Evolutionary conservation across 2,888 invertebrate genomes (phyloP), one percentile per base, ranked within the genome.

Genomic region (Portevinia maculata): DNA sequence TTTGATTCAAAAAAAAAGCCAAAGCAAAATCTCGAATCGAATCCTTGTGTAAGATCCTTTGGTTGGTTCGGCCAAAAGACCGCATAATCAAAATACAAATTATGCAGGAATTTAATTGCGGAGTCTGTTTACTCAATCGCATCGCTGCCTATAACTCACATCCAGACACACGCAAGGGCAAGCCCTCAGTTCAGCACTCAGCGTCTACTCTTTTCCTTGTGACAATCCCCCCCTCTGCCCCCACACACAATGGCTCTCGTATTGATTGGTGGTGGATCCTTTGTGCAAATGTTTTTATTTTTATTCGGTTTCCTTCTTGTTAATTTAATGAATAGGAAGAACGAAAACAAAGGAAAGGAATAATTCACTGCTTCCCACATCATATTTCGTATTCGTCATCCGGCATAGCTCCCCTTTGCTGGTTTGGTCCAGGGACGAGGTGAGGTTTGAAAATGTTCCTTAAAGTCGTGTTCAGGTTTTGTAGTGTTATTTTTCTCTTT

Each of bases 71-170:
- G 19, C 34, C 59, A 53, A 50, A 57, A 30, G 21, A 74, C 57
- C 64, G 55, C 53, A 60, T 53, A 67, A 75, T 75, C 65, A 75
- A 52, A 59, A 53, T 24, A 32, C 59, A 60, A 75, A 67, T 75
- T 75, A 75, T 75, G 67, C 75, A 75, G 65, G 53, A 67, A 67
- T 65, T 75, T 75, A 75, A 75, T 75, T 75, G 75, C 41, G 21
- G 67, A 52, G 44, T 53, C 59, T 75, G 67, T 75, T 75, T 75
- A 75, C 46, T 53, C 75, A 75, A 67, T 53, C 67, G 59, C 52
- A 67, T 67, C 46, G 57, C 15, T 74, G 65, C 5, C 59, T 34
- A 7, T 50, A 24, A 19, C 21, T 2, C 9, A 34, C 21, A 52
- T 2, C 13, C 39, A 50, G 13, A 57, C 11, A 53, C 15, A 9